Evolutionary conservation across 2,113 vertebrate genomes (phyloP).

Genomic region (Theristicus caerulescens): DNA sequence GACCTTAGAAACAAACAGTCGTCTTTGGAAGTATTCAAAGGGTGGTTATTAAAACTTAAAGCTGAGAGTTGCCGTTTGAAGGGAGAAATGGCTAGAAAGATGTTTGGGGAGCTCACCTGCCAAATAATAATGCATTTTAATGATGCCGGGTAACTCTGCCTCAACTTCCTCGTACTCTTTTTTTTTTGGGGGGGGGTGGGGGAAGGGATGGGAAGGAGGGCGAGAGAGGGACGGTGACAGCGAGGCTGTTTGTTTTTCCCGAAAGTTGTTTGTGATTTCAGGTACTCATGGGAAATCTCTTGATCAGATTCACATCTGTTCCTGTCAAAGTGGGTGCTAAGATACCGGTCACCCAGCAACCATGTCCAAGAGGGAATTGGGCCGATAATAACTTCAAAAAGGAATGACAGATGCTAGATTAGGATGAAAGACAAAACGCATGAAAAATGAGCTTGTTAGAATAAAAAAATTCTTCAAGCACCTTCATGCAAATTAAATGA

Average conservation of each 20-base stretch:
- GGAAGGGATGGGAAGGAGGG: conserved; percentile 53
- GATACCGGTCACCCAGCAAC: conserved; percentile 99
- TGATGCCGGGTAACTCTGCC: conserved; percentile 13
- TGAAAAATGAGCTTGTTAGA: conserved; percentile 97
- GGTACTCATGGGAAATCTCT: conserved; percentile 99
- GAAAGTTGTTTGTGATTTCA: conserved; percentile 99
- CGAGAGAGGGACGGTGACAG: conserved; percentile 73
- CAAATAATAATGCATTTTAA: not conserved
- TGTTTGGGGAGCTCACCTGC: not conserved
- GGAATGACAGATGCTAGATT: conserved; percentile 99
- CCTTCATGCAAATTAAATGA: conserved; percentile 97
- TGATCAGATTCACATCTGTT: conserved; percentile 99
- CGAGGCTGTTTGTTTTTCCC: conserved; percentile 97
- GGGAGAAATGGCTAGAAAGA: not conserved
- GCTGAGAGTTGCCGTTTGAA: not conserved
- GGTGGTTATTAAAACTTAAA: conserved; percentile 16
- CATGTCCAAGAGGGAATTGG: conserved; percentile 98
- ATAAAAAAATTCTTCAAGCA: conserved; percentile 96
- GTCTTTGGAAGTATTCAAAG: conserved; percentile 25
- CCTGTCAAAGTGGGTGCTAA: conserved; percentile 99
- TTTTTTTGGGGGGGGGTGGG: conserved; percentile 20
- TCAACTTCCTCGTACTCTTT: conserved; percentile 57
- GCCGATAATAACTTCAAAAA: conserved; percentile 99
- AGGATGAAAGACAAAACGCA: conserved; percentile 93
- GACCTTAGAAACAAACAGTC: conserved; percentile 4